Conservation (phyloP, 2,888 invertebrate genomes). For the Brachyopa scutellaris region DNA sequence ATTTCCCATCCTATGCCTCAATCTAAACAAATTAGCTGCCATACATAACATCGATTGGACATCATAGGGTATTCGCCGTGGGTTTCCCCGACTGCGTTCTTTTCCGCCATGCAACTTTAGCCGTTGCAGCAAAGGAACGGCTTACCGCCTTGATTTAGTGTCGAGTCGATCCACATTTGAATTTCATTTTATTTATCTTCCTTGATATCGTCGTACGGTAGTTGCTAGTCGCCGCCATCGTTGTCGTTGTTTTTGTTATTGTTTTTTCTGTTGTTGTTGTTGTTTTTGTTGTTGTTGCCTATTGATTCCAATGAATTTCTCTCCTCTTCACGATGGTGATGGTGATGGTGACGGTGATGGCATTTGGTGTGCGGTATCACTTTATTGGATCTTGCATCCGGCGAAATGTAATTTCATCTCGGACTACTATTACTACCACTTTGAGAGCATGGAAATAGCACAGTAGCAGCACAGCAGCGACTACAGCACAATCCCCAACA, state of each 20-base stretch:
- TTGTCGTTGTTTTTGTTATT: slow-evolving; percentile 37
- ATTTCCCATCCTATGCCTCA: slow-evolving; percentile 55
- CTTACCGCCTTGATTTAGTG: slow-evolving; percentile 58
- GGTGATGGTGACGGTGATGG: slow-evolving; percentile 31
- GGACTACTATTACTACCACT: slow-evolving; percentile 27
- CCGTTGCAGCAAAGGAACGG: slow-evolving; percentile 4
- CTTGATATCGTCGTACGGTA: slow-evolving; percentile 33
- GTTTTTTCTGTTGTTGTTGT: slow-evolving; percentile 40
- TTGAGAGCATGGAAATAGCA: slow-evolving; percentile 26
- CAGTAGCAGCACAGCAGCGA: slow-evolving; percentile 8
- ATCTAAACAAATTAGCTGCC: slow-evolving; percentile 71
- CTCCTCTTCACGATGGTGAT: slow-evolving; percentile 9
- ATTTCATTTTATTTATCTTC: slow-evolving; percentile 68
- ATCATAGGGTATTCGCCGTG: slow-evolving; percentile 23
- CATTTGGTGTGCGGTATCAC: slow-evolving; percentile 38
- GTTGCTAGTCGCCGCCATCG: slow-evolving; percentile 35
- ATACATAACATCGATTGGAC: slow-evolving; percentile 66
- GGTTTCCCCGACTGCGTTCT: background rate
- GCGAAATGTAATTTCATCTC: slow-evolving; percentile 61
- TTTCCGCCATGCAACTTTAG: too few species aligned
- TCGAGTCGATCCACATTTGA: slow-evolving; percentile 65
- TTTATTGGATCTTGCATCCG: slow-evolving; percentile 70
- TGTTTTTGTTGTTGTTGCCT: slow-evolving; percentile 46
- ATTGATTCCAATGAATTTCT: slow-evolving; percentile 64
- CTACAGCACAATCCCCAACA: slow-evolving; percentile 23